Evolutionary conservation across 2,888 invertebrate species (phyloP).

Genomic region (Leucophenga montana): DNA sequence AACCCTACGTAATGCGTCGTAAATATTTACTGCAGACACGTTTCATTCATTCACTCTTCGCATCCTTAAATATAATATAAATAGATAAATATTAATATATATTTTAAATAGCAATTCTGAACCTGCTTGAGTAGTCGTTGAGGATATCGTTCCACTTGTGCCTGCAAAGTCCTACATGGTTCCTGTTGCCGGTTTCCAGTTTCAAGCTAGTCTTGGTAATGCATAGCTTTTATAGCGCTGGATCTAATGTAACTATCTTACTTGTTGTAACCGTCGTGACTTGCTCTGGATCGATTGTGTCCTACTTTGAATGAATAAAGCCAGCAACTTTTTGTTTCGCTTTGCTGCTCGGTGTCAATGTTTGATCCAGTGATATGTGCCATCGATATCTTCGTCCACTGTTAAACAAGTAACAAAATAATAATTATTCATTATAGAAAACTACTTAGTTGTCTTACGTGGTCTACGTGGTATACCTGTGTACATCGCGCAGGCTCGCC

Average conservation of each 20-base stretch:
- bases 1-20: slow-evolving; percentile 52
- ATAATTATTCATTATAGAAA: neutral
- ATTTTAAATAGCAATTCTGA: neutral
- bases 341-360: slow-evolving; percentile 46
- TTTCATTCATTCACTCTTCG: slow-evolving; percentile 54
- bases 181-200: slow-evolving; percentile 84
- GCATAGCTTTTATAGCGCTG: slow-evolving; percentile 89
- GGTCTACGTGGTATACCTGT: slow-evolving; percentile 73
- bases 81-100: neutral
- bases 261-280: slow-evolving; percentile 89
- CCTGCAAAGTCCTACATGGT: slow-evolving; percentile 82
- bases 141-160: slow-evolving; percentile 93
- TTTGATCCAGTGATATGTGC: slow-evolving; percentile 79
- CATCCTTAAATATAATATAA: slow-evolving; percentile 48
- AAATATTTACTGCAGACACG: slow-evolving; percentile 56
- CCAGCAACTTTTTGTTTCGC: slow-evolving; percentile 74
- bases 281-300: slow-evolving; percentile 92
- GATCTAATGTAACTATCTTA: slow-evolving; percentile 88
- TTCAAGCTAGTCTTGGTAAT: slow-evolving; percentile 96
- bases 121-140: slow-evolving; percentile 91
- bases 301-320: slow-evolving; percentile 96
- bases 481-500: slow-evolving; percentile 51
- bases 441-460: slow-evolving; percentile 70
- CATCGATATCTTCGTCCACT: slow-evolving; percentile 86
- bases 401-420: slow-evolving; percentile 16